Percentiles rank a stretch among this genome's conserved stretches.
These are phyloP conservation scores for Eudasyphora cyanicolor DNA, from an alignment of 2,888 invertebrate genomes.

Conservation along the genomic window DNA sequence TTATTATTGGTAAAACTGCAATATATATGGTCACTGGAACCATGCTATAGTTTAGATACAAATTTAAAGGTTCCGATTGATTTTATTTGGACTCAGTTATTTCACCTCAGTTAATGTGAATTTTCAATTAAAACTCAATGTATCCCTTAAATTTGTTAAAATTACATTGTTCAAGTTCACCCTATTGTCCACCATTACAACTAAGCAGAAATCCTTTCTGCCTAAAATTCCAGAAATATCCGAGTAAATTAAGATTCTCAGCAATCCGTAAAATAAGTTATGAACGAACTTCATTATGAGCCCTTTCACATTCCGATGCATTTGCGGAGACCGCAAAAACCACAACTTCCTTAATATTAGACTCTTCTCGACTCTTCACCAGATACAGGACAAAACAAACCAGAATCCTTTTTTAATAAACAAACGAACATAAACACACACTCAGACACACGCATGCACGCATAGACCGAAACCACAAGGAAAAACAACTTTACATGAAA, in stretches of 20 bases:
- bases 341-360: slow-evolving; percentile 63
- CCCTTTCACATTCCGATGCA: slow-evolving; percentile 8
- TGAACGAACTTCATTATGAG: slow-evolving; percentile 36
- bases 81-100: no score
- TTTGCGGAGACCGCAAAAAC: slow-evolving; percentile 57
- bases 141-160: no score
- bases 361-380: background rate
- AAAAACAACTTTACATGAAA: slow-evolving; percentile 70
- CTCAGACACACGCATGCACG: slow-evolving; percentile 31
- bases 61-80: no score
- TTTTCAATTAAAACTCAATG: no score
- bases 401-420: slow-evolving; percentile 22
- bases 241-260: slow-evolving; percentile 11
- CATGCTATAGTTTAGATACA: no score
- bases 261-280: slow-evolving; percentile 13
- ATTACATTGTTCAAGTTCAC: no score
- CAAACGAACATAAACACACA: background rate
- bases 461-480: slow-evolving; percentile 27
- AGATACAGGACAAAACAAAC: background rate
- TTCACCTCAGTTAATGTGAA: no score
- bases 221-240: slow-evolving; percentile 12
- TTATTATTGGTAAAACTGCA: no score
- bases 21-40: no score
- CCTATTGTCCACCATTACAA: no score
- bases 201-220: no score